A percentile compares a stretch with the other conserved stretches of the same genome.
phyloP scores from a whole-genome alignment of 2,797 vertebrate species.

The Ispidina picta region DNA sequence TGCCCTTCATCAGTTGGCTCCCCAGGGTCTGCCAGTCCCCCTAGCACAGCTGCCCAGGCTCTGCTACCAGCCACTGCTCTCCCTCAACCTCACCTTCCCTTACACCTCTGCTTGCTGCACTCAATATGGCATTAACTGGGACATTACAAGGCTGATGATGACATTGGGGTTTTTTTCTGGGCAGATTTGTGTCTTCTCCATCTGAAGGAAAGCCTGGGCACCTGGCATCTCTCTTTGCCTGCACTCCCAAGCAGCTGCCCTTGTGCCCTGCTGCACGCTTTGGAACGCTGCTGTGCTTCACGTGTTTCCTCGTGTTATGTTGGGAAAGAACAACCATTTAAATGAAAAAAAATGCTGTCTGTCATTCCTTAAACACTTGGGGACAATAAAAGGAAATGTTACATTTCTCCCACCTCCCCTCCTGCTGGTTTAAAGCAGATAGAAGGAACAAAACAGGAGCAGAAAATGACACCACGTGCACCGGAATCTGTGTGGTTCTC shows the following conservation, averaged over 20 bases:
- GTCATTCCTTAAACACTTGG: background rate
- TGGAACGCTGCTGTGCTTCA: background rate
- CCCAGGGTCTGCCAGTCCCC: background rate
- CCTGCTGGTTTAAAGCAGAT: background rate
- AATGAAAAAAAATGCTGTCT: background rate
- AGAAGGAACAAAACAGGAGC: background rate
- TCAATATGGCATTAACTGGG: background rate
- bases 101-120: rapidly evolving
- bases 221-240: background rate
- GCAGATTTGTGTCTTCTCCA: background rate
- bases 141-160: background rate
- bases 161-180: background rate
- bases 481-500: background rate
- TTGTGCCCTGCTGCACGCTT: background rate
- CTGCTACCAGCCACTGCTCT: background rate
- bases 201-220: background rate
- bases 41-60: background rate
- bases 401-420: background rate
- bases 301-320: background rate
- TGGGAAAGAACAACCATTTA: background rate
- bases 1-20: background rate
- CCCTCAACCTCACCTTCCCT: background rate
- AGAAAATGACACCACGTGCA: background rate
- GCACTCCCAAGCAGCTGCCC: background rate
- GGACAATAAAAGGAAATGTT: background rate